phyloP scores from a whole-genome alignment of 2,797 vertebrate genomes.

The Leuciscus waleckii region DNA sequence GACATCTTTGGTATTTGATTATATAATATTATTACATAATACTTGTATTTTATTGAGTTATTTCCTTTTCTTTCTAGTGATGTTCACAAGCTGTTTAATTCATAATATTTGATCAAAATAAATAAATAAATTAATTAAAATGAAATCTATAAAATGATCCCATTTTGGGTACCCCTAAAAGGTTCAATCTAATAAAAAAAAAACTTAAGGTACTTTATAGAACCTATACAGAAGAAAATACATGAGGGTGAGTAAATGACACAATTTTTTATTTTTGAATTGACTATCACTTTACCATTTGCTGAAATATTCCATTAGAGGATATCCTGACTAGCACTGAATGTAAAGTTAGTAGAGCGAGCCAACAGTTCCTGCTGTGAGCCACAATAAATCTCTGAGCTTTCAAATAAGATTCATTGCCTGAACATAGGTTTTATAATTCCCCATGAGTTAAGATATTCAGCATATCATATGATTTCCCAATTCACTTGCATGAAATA shows the following conservation, averaged over 20 bases:
- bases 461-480: slow-evolving; percentile 48
- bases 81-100: no score
- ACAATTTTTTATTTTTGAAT: neutral
- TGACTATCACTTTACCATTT: neutral
- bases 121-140: neutral
- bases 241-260: neutral
- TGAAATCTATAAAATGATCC: neutral
- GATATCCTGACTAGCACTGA: neutral
- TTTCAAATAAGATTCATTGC: neutral
- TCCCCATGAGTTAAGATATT: neutral
- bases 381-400: neutral
- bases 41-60: neutral
- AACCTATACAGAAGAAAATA: neutral
- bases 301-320: neutral
- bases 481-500: neutral
- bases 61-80: neutral
- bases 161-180: neutral
- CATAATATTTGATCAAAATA: neutral
- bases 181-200: no score
- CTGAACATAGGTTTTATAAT: neutral
- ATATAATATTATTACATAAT: no score
- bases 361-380: neutral
- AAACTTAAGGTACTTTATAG: neutral
- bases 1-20: neutral
- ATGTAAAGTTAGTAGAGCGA: neutral